Evolutionary conservation across 2,113 vertebrate genomes (phyloP), one percentile per base, ranked within the genome.

Genomic region (Phaethon lepturus): DNA sequence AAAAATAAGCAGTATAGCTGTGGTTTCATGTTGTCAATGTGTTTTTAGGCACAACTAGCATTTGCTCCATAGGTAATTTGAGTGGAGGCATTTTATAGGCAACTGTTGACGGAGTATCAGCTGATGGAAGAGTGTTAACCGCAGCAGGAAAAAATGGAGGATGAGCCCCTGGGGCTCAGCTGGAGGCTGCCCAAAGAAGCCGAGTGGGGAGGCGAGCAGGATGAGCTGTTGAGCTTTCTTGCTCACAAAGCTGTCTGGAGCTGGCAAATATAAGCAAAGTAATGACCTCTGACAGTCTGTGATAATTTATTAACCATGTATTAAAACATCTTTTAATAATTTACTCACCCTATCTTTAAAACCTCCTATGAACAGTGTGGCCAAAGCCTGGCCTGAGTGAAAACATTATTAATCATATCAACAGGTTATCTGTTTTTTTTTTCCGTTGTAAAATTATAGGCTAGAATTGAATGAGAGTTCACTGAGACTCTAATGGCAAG

Each of bases 301-400:
- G 58, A 66, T 95, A 35, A 94, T 94, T 91, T 93, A 91, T 95
- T 96, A 93, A 93, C 77, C 19, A 33, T 17, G 9, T 82, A 73
- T 94, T 96, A 93, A 95, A 95, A 74, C 5, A 2, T 45, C 68
- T 86, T 86, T 91, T 90, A 95, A 95, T 95, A 87, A 85, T 93
- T 95, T 93, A 93, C 80, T 92, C 2, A 2, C 71, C 6, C 17
- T 87, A 6, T 29, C 44, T 71, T 88, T 86, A 63, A 95, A 95
- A 44, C n/a, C 40, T 83, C 2, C 13, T 89, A 17, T 78, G 40
- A 82, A n/a, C 42, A 79, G 19, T 62, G 42, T 73, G 83, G 45
- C 58, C 58, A 78, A 89, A 94, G 50, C 4, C 1, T 62, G 44
- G 19, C 56, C 85, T 73, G 42, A 85, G 50, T 82, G 24, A 85